Percentiles rank a stretch among this genome's conserved stretches.
These are phyloP conservation scores for Anabas testudineus DNA, from an alignment of 2,797 vertebrate species.

Conservation along the genomic window DNA sequence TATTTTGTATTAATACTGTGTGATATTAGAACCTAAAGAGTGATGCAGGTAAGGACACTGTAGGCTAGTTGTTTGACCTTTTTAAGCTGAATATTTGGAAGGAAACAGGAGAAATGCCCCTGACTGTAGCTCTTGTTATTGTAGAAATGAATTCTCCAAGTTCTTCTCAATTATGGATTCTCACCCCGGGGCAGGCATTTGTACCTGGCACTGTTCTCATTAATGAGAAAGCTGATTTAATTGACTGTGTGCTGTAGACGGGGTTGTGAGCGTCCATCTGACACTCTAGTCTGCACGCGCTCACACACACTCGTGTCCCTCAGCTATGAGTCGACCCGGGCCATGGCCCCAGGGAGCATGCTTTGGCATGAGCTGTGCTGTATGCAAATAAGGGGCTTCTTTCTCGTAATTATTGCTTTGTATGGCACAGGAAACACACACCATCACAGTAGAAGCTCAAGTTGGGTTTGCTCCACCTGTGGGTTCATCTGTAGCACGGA, in stretches of 20 bases:
- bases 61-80: slow-evolving; percentile 40
- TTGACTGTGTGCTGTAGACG: slow-evolving; percentile 63
- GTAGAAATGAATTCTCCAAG: slow-evolving; percentile 68
- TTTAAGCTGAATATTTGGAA: slow-evolving; percentile 8
- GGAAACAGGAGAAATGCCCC: slow-evolving; percentile 21
- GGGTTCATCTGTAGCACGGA: slow-evolving; percentile 2
- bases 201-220: slow-evolving; percentile 78
- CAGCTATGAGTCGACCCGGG: slow-evolving; percentile 34
- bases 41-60: not conserved
- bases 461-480: not conserved
- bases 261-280: slow-evolving; percentile 45
- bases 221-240: slow-evolving; percentile 77
- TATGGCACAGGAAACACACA: slow-evolving; percentile 34
- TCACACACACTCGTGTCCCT: slow-evolving; percentile 18
- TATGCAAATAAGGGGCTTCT: slow-evolving; percentile 67
- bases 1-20: not conserved
- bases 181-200: slow-evolving; percentile 74
- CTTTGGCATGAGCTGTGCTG: slow-evolving; percentile 42
- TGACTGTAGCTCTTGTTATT: slow-evolving; percentile 47
- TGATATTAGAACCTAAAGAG: slow-evolving; percentile 1
- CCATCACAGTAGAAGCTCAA: not conserved
- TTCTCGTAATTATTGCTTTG: slow-evolving; percentile 54
- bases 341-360: slow-evolving; percentile 58
- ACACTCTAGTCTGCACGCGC: slow-evolving; percentile 47
- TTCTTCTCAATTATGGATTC: slow-evolving; percentile 79